phyloP scores from a whole-genome alignment of 2,888 invertebrate genomes.

The Andrena praecox region DNA sequence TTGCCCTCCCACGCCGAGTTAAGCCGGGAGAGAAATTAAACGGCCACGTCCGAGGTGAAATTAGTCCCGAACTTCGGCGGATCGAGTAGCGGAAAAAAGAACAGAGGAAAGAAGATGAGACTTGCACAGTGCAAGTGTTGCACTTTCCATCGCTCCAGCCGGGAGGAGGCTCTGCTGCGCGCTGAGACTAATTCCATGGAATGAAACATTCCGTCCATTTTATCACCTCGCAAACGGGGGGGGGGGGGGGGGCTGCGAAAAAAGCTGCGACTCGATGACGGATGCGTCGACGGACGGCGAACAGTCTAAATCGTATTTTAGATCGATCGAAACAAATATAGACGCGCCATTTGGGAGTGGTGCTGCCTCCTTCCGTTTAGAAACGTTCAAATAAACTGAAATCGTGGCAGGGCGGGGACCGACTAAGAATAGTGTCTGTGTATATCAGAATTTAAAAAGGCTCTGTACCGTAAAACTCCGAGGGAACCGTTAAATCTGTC shows the following conservation, averaged over 20 bases:
- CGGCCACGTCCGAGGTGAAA: background rate
- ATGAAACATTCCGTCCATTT: constrained; percentile 1
- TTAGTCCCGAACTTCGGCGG: background rate
- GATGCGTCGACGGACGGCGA: constrained; percentile 26
- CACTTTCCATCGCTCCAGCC: background rate
- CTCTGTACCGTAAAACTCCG: constrained; percentile 19
- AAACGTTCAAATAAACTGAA: constrained; percentile 58
- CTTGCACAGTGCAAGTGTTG: background rate
- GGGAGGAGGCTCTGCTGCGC: background rate
- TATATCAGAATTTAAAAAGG: constrained; percentile 51
- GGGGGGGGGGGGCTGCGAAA: background rate
- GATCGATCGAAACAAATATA: constrained; percentile 56
- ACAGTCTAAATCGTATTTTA: constrained; percentile 43
- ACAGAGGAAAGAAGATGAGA: background rate
- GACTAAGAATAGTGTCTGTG: constrained; percentile 47
- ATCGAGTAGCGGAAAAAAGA: background rate
- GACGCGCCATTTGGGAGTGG: constrained; percentile 46
- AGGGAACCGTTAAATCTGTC: constrained; percentile 25
- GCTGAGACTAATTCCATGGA: constrained; percentile 10
- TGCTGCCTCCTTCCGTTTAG: constrained; percentile 36
- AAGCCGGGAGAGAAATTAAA: constrained; percentile 13
- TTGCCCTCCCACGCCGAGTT: background rate
- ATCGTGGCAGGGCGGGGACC: constrained; percentile 4
- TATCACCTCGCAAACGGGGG: background rate
- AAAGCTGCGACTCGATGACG: constrained; percentile 1